phyloP scores from a whole-genome alignment of 2,797 vertebrate genomes.

The Arremon aurantiirostris region DNA sequence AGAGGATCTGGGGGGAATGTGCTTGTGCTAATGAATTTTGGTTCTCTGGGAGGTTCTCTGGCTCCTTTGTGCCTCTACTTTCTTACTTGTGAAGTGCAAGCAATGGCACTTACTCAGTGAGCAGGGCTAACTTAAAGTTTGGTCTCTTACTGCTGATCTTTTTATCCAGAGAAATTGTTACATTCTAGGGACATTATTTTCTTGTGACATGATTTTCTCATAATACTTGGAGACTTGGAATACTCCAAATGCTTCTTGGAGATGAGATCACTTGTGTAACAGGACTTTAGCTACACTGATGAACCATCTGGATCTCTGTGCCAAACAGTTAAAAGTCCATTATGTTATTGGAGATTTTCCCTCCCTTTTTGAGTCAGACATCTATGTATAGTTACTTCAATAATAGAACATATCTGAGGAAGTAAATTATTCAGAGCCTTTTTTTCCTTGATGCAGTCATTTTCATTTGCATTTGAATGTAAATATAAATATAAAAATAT shows the following conservation, averaged over 20 bases:
- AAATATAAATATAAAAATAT: constrained; percentile 19
- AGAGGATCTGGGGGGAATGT: background rate
- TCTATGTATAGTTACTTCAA: background rate
- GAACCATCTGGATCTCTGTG: background rate
- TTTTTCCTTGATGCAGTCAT: background rate
- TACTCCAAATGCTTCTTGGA: background rate
- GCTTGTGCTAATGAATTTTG: background rate
- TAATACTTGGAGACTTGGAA: background rate
- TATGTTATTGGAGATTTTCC: background rate
- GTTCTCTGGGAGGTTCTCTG: background rate
- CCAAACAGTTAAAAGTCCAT: background rate
- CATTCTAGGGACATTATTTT: background rate
- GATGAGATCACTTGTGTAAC: background rate
- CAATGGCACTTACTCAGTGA: background rate
- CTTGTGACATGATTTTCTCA: background rate
- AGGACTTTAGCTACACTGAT: background rate
- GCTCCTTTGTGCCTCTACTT: background rate
- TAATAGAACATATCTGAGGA: background rate
- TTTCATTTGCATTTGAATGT: background rate
- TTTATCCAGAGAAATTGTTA: background rate
- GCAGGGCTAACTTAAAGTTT: background rate
- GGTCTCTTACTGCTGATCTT: background rate
- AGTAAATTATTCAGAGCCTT: background rate
- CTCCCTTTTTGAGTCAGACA: background rate
- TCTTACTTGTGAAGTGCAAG: background rate